Percentiles rank a stretch among this genome's conserved stretches.
These are phyloP conservation scores for Cylindroiulus punctatus DNA, from an alignment of 2,888 invertebrate genomes.

Conservation along the genomic window DNA sequence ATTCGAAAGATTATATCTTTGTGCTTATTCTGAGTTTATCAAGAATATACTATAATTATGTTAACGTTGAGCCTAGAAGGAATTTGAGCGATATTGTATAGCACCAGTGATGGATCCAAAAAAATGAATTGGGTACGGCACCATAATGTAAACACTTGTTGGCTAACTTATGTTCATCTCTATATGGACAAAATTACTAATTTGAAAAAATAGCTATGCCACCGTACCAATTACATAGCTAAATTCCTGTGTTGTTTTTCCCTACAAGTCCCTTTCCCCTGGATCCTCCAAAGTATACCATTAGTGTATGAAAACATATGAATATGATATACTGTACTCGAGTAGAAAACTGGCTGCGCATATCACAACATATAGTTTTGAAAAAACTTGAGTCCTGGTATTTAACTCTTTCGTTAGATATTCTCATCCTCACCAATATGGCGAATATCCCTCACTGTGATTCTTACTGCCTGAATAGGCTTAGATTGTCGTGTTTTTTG, in stretches of 20 bases:
- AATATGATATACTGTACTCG: too few relatives aligned
- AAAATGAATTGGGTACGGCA: too few relatives aligned
- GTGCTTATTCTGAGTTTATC: slow-evolving; percentile 35
- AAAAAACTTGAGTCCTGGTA: not conserved
- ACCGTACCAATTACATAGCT: too few relatives aligned
- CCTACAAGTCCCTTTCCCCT: too few relatives aligned
- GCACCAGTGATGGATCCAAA: not conserved
- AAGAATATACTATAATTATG: not conserved
- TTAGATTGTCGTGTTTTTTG: slow-evolving; percentile 24
- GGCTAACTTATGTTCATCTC: too few relatives aligned
- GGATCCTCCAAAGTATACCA: not conserved
- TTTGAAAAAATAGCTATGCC: too few relatives aligned
- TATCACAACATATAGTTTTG: not conserved
- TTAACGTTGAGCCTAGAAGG: not conserved
- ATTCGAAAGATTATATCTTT: not conserved
- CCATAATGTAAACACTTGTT: too few relatives aligned
- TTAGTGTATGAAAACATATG: not conserved
- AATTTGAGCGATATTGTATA: not conserved
- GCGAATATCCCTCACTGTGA: slow-evolving; percentile 43
- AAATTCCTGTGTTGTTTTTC: too few relatives aligned
- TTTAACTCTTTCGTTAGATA: not conserved
- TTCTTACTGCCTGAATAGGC: slow-evolving; percentile 37
- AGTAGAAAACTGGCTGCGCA: slow-evolving; percentile 22
- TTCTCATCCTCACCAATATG: not conserved
- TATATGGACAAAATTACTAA: too few relatives aligned